Evolutionary conservation across 2,888 invertebrate genomes (phyloP).

Genomic region (Orthosia cruda): DNA sequence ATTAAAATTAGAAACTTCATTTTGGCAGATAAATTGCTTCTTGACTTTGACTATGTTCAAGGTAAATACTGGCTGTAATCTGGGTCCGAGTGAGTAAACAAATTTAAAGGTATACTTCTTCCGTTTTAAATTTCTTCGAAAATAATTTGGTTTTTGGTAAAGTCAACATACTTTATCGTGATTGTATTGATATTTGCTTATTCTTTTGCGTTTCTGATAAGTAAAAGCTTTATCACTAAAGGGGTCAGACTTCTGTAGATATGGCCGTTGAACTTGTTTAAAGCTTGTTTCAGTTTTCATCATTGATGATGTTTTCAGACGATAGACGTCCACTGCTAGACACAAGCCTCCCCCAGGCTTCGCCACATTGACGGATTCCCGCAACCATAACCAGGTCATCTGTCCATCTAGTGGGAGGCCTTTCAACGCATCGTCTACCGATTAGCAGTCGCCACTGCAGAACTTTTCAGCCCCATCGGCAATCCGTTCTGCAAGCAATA

Average conservation of each 20-base stretch:
- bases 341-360: no score
- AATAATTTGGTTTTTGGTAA: slow-evolving; percentile 18
- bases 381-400: no score
- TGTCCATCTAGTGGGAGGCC: no score
- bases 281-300: not conserved
- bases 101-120: slow-evolving; percentile 72
- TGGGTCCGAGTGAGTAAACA: slow-evolving; percentile 82
- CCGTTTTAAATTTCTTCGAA: slow-evolving; percentile 43
- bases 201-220: not conserved
- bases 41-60: slow-evolving; percentile 87
- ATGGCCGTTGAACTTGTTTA: no score
- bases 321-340: no score
- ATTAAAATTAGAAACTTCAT: slow-evolving; percentile 91
- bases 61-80: slow-evolving; percentile 87
- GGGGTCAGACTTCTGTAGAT: not conserved
- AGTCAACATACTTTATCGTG: slow-evolving; percentile 22
- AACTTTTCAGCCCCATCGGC: no score
- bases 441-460: no score
- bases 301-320: no score
- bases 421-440: no score
- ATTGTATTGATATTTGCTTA: slow-evolving; percentile 21
- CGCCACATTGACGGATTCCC: no score
- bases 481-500: no score
- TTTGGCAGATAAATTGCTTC: slow-evolving; percentile 89
- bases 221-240: not conserved